A percentile compares a stretch with the other conserved stretches of the same genome.
phyloP scores from a whole-genome alignment of 2,797 vertebrate species.

The Calcarius lapponicus region DNA sequence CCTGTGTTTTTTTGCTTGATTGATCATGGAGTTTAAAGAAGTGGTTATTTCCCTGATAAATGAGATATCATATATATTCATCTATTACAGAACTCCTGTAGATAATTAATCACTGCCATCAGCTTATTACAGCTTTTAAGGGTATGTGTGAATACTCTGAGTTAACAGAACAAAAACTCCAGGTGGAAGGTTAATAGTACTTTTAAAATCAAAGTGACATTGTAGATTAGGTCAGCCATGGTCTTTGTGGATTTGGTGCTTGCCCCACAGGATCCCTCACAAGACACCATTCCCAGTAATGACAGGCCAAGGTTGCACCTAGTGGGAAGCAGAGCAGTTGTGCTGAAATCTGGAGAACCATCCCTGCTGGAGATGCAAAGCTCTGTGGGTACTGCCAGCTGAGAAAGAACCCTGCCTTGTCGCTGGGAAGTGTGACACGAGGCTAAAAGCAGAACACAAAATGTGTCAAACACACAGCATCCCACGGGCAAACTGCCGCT shows the following conservation, averaged over 20 bases:
- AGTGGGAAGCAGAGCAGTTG: not conserved
- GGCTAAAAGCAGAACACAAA: constrained; percentile 16
- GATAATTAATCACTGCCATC: constrained; percentile 71
- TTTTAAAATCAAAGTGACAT: constrained; percentile 56
- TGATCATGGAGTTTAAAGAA: constrained; percentile 51
- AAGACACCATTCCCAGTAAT: not conserved
- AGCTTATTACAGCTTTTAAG: constrained; percentile 68
- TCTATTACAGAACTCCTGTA: constrained; percentile 50
- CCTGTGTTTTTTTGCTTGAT: constrained; percentile 23
- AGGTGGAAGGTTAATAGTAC: constrained; percentile 69
- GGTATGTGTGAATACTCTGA: constrained; percentile 45
- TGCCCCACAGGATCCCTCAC: not conserved
- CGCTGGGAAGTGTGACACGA: not conserved
- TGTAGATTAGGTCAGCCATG: constrained; percentile 18
- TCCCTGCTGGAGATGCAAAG: not conserved
- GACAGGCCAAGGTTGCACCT: accelerated
- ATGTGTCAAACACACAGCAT: constrained; percentile 7
- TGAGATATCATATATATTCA: constrained; percentile 48
- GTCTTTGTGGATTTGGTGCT: constrained; percentile 46
- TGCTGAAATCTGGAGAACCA: not conserved
- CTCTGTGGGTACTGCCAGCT: not conserved
- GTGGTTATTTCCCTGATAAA: constrained; percentile 59
- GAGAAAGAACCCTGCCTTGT: not conserved
- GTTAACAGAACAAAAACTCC: constrained; percentile 62
- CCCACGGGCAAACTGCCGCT: not conserved